Base-by-base conservation (phyloP, 2,888 invertebrate genomes). In the Callinectes sapidus region DNA sequence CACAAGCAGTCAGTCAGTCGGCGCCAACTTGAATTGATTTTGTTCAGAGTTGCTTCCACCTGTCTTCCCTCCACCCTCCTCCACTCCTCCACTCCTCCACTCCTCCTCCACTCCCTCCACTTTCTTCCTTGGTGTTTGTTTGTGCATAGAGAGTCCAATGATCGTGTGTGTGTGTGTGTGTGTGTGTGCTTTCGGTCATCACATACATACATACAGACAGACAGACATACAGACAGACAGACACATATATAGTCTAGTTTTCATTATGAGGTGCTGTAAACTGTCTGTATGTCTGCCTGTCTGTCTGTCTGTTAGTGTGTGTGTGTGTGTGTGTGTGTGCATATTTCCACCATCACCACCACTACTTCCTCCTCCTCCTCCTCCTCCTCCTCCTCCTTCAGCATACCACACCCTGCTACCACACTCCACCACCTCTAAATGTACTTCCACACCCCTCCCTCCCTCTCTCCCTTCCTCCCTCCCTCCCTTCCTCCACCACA, bases 1-100 rank as follows among this genome's bases (percentile, higher is more conserved):
- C 35, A 81, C 81, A 81, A 81, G 81, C 35, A 81, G 81, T 81
- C 81, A 81, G 81, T 81, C 81, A 81, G 81, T 81, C 81, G 81
- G 81, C 81, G 81, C 81, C 87, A 48, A 32, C 48, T 32, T 54
- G 54, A 18, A 48, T 54, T 54, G 48, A 87, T 54, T 87, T 54
- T 54, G 48, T 54, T 54, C 87, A 87, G 35, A n/a, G 54, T 35
- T 28, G 28, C 61, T 35, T 54, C 61, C 54, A 89, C 61, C 61
- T 89, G 61, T 32, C n/a, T n/a, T 16, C 1, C 32, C 48, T 61
- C 39, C 2, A 2, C 5, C 88, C 88, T 28, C 42, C 88, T n/a
- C 54, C 28, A 28, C 28, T 55, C 32, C 48, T 10, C 6, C 28
- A 2, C 18, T 13, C 55, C 18, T 18, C 28, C 32, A 48, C 54